phyloP scores from a whole-genome alignment of 1,140 invertebrate genomes.

The Aradophagus sp. region DNA sequence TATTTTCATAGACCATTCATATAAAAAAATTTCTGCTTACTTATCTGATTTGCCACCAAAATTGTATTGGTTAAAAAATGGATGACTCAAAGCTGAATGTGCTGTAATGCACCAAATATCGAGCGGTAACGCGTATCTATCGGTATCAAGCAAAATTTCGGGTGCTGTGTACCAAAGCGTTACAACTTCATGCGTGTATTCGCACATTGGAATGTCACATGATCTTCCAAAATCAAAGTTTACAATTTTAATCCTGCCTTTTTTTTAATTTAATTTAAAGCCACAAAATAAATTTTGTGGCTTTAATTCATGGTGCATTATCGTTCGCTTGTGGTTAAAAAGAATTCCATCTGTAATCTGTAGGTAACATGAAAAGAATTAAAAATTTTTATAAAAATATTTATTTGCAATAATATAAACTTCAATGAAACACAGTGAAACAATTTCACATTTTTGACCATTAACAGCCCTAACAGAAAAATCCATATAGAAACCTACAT shows the following conservation, averaged over 20 bases:
- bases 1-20: too few species aligned
- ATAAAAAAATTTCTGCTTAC: too few species aligned
- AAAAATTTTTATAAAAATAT: too few species aligned
- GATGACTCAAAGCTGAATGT: background rate
- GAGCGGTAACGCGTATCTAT: constrained; percentile 93
- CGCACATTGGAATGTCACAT: constrained; percentile 95
- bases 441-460: too few species aligned
- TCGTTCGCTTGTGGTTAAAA: constrained; percentile 96
- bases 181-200: constrained; percentile 99
- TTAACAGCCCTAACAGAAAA: too few species aligned
- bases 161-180: constrained; percentile 99
- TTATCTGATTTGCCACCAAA: background rate
- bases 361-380: too few species aligned
- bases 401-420: too few species aligned
- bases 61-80: background rate
- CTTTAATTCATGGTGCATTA: constrained; percentile 97
- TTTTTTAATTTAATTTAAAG: constrained; percentile 92
- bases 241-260: constrained; percentile 94
- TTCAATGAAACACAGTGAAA: too few species aligned
- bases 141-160: constrained; percentile 94
- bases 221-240: constrained; percentile 98
- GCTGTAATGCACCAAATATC: constrained; percentile 91
- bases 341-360: constrained; percentile 95
- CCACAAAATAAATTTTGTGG: constrained; percentile 99
- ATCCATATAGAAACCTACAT: too few species aligned